Conservation (phyloP, 2,113 vertebrate species). For the Rhipidura dahli region DNA sequence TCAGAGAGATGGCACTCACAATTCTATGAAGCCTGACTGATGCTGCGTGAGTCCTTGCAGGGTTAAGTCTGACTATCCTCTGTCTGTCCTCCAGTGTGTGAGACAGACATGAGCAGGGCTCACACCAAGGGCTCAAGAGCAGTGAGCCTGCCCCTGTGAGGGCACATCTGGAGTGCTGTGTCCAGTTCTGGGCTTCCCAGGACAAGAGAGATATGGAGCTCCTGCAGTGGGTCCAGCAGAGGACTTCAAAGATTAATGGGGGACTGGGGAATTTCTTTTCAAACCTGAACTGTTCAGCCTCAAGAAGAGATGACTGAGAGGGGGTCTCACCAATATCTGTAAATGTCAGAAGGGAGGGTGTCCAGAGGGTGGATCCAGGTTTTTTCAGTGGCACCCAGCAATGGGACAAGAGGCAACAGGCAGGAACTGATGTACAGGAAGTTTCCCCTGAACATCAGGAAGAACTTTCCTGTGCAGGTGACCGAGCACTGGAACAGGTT, state of each 20-base stretch:
- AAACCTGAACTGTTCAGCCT: neutral
- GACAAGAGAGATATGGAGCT: neutral
- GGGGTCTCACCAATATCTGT: neutral
- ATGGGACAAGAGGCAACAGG: rapidly evolving
- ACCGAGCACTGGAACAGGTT: rapidly evolving
- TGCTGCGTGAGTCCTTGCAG: neutral
- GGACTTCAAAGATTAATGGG: neutral
- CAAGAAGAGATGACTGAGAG: neutral
- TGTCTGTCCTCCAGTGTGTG: neutral
- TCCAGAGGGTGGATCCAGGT: neutral
- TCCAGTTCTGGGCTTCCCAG: neutral
- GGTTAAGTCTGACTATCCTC: neutral
- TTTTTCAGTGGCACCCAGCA: neutral
- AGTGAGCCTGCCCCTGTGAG: rapidly evolving
- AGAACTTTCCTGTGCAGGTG: neutral
- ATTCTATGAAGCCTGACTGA: neutral
- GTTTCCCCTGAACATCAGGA: neutral
- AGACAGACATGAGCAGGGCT: neutral
- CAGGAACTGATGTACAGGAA: neutral
- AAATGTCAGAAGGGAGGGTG: neutral
- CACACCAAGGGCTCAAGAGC: neutral
- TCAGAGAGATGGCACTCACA: neutral
- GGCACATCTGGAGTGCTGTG: neutral
- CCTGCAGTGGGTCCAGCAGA: neutral
- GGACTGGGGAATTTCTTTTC: neutral